These are phyloP conservation scores for Ceratina australensis DNA, from an alignment of 1,140 invertebrate species.

Conservation along the genomic window DNA sequence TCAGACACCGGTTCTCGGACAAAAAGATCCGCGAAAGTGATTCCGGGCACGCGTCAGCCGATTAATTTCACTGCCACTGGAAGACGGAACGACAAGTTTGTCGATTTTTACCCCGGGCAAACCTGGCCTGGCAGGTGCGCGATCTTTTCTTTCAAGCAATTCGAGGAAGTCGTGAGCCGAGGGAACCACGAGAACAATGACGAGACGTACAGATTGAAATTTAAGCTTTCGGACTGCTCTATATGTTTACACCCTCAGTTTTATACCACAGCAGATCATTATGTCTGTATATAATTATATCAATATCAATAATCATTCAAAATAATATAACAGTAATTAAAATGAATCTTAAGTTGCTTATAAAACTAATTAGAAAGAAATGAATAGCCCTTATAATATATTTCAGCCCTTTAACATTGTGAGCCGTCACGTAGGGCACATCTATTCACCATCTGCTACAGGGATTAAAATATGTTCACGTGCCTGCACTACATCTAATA, in stretches of 20 bases:
- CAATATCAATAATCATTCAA: too few species aligned
- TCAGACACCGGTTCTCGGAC: slow-evolving; percentile 5
- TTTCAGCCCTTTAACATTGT: not conserved
- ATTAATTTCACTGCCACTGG: slow-evolving; percentile 52
- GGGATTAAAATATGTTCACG: not conserved
- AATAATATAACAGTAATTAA: not conserved
- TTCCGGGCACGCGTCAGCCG: slow-evolving; percentile 60
- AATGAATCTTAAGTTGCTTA: not conserved
- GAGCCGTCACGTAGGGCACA: not conserved
- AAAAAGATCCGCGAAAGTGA: slow-evolving; percentile 58
- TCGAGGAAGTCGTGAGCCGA: not conserved
- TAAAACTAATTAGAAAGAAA: not conserved
- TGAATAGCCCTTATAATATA: not conserved
- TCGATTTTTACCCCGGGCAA: slow-evolving; percentile 47
- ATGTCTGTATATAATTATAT: too few species aligned
- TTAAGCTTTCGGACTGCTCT: not conserved
- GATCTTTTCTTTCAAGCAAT: slow-evolving; percentile 33
- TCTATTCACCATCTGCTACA: not conserved
- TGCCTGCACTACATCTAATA: not conserved
- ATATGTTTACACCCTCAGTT: not conserved
- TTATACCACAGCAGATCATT: too few species aligned
- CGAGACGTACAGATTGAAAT: not conserved
- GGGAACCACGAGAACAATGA: not conserved
- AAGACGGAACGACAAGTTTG: slow-evolving; percentile 37
- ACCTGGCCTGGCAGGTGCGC: slow-evolving; percentile 37